Evolutionary conservation across 1,140 invertebrate species (phyloP).

Genomic region (Aphidius ervi): DNA sequence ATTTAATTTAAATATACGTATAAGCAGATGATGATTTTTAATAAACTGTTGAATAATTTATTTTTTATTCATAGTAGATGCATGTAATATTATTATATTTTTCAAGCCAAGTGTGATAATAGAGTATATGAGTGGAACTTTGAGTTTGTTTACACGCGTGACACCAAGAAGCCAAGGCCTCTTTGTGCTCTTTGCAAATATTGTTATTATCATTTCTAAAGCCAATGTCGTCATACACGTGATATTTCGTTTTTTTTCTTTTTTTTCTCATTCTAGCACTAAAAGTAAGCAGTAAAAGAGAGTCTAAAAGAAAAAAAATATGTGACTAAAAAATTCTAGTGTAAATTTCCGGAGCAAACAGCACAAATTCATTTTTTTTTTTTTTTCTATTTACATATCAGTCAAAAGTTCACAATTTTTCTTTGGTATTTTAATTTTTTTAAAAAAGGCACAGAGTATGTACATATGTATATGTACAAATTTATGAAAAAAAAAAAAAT

Average conservation of each 20-base stretch:
- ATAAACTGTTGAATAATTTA: too few relatives aligned
- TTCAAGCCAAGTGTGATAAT: too few relatives aligned
- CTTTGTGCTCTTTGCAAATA: background rate
- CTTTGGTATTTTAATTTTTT: too few relatives aligned
- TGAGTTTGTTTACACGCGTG: background rate
- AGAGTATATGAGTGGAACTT: too few relatives aligned
- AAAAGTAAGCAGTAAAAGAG: too few relatives aligned
- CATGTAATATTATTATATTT: too few relatives aligned
- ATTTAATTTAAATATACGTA: too few relatives aligned
- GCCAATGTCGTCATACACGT: background rate
- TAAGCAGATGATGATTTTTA: too few relatives aligned
- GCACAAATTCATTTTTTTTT: background rate
- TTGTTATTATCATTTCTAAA: constrained; percentile 4
- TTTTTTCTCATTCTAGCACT: too few relatives aligned
- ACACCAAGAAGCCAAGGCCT: constrained; percentile 6
- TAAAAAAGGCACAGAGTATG: too few relatives aligned
- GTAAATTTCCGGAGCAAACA: background rate
- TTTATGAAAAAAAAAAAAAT: background rate
- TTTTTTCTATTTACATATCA: background rate
- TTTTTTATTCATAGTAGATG: too few relatives aligned
- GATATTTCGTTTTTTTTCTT: background rate
- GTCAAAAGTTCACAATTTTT: background rate
- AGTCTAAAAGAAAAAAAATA: too few relatives aligned
- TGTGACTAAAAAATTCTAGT: background rate
- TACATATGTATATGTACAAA: background rate